phyloP scores from a whole-genome alignment of 2,888 invertebrate species.

The Helicoverpa assulta region DNA sequence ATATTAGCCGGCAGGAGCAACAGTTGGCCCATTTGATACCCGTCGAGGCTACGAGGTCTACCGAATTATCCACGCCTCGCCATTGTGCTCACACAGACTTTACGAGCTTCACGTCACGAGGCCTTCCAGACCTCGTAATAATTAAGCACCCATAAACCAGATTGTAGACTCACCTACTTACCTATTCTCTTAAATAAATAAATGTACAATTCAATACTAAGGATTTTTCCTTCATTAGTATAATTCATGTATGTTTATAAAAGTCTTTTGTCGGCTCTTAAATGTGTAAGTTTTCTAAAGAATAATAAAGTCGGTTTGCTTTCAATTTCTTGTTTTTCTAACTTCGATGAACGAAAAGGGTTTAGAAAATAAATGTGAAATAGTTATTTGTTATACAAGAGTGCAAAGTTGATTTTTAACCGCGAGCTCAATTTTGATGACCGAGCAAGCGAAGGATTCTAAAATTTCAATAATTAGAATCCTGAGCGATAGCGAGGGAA shows the following conservation, averaged over 20 bases:
- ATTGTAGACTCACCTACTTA: neutral
- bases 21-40: conserved; percentile 42
- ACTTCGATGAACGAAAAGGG: neutral
- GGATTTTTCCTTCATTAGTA: too few species aligned
- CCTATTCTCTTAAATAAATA: too few species aligned
- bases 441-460: too few species aligned
- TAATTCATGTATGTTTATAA: neutral
- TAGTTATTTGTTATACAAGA: too few species aligned
- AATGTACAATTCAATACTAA: too few species aligned
- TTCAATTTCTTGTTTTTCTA: neutral
- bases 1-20: conserved; percentile 36
- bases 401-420: too few species aligned
- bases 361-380: neutral
- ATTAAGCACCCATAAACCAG: neutral
- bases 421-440: too few species aligned
- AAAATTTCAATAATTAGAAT: too few species aligned
- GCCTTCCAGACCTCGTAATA: conserved; percentile 5
- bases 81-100: conserved; percentile 26
- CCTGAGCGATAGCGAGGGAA: too few species aligned
- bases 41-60: neutral
- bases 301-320: neutral
- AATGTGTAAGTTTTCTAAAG: neutral
- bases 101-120: neutral
- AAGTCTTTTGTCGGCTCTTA: neutral
- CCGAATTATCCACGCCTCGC: neutral